Evolutionary conservation across 37 sponge, comb jelly and placozoan genomes (phyloP), one percentile per base, ranked within the genome.

Genomic region (Diacarnus erythraeanus): DNA sequence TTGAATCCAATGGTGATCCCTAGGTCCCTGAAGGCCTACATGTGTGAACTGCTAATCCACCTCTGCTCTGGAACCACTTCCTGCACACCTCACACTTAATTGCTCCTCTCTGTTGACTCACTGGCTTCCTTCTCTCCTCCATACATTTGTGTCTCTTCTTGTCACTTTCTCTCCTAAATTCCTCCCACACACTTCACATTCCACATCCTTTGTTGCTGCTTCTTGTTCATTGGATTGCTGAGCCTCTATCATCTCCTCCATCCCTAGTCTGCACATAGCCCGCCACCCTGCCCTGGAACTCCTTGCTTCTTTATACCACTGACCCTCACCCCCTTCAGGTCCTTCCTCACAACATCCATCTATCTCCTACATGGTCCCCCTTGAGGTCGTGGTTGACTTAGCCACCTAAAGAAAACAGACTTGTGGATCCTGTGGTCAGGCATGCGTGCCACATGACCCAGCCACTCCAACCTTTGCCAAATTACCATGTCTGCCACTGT

Each of bases 361-460:
- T 44, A 71, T 30, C 66, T 65, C 31, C 66, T 65, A 34, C 66
- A 34, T 65, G 66, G 66, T 34, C 66, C 66, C 33, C 66, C 91
- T 5, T 26, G 18, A 21, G 74, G 74, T 6, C 74, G 47, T 30
- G 74, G 3, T 44, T 42, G 57, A 12, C 56, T 18, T 29, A 73
- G 56, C 74, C 74, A 73, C 3, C 74, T 27, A 73, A 73, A 73
- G 21, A n/a, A 73, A 31, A 27, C 56, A 41, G 21, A 44, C 18
- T 38, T 76, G 57, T 35, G 77, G 8, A 39, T 37, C 42, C 78
- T 64, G 68, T 78, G 56, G 35, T 78, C 79, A 17, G 68, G 79
- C 79, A 78, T 78, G 4, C 44, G 26, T 22, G 79, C 79, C 39
- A 78, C 2, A 30, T 78, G 79, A 2, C 67, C 44, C 26, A 80